These are phyloP conservation scores for Megathymus violae DNA, from an alignment of 1,140 invertebrate species.

Conservation along the genomic window DNA sequence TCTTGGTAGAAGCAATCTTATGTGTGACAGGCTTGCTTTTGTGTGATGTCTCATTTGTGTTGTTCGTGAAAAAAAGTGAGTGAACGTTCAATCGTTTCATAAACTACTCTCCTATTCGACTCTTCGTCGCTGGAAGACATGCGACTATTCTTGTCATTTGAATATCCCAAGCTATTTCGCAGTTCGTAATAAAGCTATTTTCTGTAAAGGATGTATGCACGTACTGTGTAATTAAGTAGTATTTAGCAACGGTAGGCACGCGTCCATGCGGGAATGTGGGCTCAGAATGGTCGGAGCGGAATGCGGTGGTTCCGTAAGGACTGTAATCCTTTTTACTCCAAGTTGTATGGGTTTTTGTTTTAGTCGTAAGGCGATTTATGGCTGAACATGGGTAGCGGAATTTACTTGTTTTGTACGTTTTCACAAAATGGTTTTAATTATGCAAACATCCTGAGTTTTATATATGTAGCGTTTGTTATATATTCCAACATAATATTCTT, in stretches of 20 bases:
- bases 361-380: constrained; percentile 18
- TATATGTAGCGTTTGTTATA: too few relatives aligned
- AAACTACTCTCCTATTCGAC: too few relatives aligned
- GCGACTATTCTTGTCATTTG: not conserved
- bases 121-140: too few relatives aligned
- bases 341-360: constrained; percentile 25
- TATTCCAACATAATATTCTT: too few relatives aligned
- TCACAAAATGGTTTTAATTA: not conserved
- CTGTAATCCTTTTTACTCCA: constrained; percentile 28
- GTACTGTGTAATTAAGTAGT: constrained; percentile 28
- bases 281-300: not conserved
- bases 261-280: constrained; percentile 9
- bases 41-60: too few relatives aligned
- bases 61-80: too few relatives aligned
- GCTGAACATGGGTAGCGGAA: constrained; percentile 26
- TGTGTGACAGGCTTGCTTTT: too few relatives aligned
- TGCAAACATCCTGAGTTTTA: too few relatives aligned
- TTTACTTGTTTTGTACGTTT: constrained; percentile 10
- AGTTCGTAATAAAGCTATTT: constrained; percentile 26
- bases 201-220: constrained; percentile 18
- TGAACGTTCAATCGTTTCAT: too few relatives aligned
- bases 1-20: too few relatives aligned
- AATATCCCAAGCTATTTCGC: not conserved
- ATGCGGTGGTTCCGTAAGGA: constrained; percentile 24
- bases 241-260: constrained; percentile 33